Percentiles rank a stretch among this genome's conserved stretches.
These are phyloP conservation scores for Perccottus glenii DNA, from an alignment of 2,113 vertebrate species.

Conservation along the genomic window DNA sequence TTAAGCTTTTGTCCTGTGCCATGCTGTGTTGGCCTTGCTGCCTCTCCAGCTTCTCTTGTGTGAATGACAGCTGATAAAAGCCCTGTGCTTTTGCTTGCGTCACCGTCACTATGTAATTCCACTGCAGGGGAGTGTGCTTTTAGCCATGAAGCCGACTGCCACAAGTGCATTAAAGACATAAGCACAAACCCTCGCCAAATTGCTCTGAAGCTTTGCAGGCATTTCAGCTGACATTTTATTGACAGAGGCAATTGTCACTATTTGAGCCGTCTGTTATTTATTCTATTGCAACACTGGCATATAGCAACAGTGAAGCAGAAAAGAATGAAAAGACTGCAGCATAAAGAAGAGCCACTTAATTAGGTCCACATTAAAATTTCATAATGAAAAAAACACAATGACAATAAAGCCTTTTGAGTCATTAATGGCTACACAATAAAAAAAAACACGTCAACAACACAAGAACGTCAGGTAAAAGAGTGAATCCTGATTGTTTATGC, in stretches of 20 bases:
- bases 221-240: conserved; percentile 69
- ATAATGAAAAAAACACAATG: conserved; percentile 72
- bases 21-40: conserved; percentile 64
- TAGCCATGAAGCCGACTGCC: conserved; percentile 65
- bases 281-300: conserved; percentile 46
- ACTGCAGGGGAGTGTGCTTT: conserved; percentile 73
- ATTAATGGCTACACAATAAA: conserved; percentile 70
- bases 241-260: conserved; percentile 63
- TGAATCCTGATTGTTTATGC: conserved; percentile 49
- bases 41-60: conserved; percentile 59
- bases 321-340: conserved; percentile 37
- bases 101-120: conserved; percentile 67
- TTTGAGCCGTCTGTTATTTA: conserved; percentile 48
- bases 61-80: conserved; percentile 76
- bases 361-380: conserved; percentile 81
- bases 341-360: conserved; percentile 61
- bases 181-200: conserved; percentile 57
- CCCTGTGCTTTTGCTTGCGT: conserved; percentile 64
- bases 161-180: conserved; percentile 69
- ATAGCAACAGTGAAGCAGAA: conserved; percentile 24
- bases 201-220: conserved; percentile 62
- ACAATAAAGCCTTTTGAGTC: conserved; percentile 72
- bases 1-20: conserved; percentile 70
- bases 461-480: conserved; percentile 58
- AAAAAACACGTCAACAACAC: conserved; percentile 51